Evolutionary conservation across 2,797 vertebrate species (phyloP).

Genomic region (Molossus molossus): DNA sequence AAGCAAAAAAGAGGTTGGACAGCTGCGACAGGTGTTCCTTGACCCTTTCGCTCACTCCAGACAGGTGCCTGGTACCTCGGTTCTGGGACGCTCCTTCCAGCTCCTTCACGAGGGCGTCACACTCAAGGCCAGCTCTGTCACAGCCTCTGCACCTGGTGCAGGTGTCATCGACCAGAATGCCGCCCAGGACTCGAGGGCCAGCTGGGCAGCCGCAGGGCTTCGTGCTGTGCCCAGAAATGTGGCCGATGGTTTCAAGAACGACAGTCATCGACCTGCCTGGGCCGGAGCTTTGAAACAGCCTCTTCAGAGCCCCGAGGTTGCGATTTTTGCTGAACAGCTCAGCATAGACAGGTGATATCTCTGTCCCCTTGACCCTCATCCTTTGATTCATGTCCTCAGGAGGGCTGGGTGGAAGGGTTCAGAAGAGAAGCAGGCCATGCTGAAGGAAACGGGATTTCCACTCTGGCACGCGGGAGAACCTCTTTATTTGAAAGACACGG

Average conservation of each 20-base stretch:
- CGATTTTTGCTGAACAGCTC: constrained; percentile 92
- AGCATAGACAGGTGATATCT: constrained; percentile 94
- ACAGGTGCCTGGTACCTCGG: constrained; percentile 89
- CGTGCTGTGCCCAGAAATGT: constrained; percentile 92
- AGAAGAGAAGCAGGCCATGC: no score
- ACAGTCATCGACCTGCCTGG: constrained; percentile 90
- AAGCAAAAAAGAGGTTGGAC: constrained; percentile 89
- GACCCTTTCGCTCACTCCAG: constrained; percentile 86
- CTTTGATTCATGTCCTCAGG: no score
- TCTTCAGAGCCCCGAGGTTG: constrained; percentile 90
- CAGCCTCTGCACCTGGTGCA: constrained; percentile 93
- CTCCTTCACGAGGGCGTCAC: constrained; percentile 89
- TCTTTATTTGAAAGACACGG: no score
- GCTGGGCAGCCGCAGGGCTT: constrained; percentile 92
- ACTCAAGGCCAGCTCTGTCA: constrained; percentile 91
- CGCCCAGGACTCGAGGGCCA: constrained; percentile 92
- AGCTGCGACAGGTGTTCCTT: constrained; percentile 89
- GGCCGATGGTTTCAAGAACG: constrained; percentile 91
- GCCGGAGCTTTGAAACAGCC: constrained; percentile 92
- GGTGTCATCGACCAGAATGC: constrained; percentile 88
- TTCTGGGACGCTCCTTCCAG: constrained; percentile 91
- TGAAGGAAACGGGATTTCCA: no score
- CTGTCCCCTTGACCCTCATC: constrained; percentile 90
- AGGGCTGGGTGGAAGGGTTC: no score
- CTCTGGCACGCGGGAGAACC: no score